Base-by-base conservation (phyloP, 2,113 vertebrate genomes). In the Phaethon lepturus region DNA sequence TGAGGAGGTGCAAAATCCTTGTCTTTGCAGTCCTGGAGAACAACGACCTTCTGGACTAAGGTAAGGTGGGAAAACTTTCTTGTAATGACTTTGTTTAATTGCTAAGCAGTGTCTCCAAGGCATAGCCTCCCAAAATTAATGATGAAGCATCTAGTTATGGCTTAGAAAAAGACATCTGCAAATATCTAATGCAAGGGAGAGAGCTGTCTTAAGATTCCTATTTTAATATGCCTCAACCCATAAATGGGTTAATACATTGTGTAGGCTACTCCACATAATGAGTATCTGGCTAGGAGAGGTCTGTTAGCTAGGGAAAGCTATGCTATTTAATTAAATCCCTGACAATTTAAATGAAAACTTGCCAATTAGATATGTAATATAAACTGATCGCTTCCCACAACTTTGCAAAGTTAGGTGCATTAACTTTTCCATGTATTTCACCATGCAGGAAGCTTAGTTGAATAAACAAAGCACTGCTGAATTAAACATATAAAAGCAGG, bases 11-110 rank as follows among this genome's bases (percentile, higher is more conserved):
- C 22, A 42, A 63, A 59, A 38, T 47, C 47, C 24, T 52, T 9
- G 3, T 67, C 22, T 76, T 53, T 33, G 55, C 29, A 29, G 22
- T 15, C 28, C 42, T 72, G 92, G 47, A 52, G 44, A 42, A 5
- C 0, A 0, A 15, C 1, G 5, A 18, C 24, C 9, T 80, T 73
- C 40, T 20, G 29, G 66, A 17, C 15, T 13, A 49, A 95, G 44
- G n/a, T 29, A 22, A 84, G 68, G 44, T 74, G 44, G 23, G 17
- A 81, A 78, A 77, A 38, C 22, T 59, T 72, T 26, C 66, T 47
- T 33, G 4, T 55, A 33, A 85, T 78, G 88, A 17, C 40, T 72
- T 83, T 26, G 6, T 87, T 85, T 90, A 63, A 82, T 72, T 68
- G 44, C 25, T 31, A 56, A 26, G 13, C 44, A 40, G 12, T 9